Conservation (phyloP, 2,113 vertebrate species). For the Ictidomys tridecemlineatus region DNA sequence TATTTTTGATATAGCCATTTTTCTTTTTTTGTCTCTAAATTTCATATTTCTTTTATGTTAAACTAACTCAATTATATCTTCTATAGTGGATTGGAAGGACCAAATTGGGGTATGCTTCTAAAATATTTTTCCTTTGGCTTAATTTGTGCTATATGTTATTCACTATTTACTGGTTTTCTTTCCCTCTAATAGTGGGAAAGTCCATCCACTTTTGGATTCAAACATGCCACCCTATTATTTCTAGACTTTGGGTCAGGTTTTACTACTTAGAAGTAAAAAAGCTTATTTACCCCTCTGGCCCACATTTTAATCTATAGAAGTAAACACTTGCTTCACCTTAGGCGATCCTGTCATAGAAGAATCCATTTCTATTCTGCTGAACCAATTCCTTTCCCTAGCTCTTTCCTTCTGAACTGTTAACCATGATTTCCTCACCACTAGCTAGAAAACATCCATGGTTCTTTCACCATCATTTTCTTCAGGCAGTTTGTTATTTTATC, state of each 20-base stretch:
- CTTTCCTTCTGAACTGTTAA: background rate
- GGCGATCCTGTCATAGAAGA: background rate
- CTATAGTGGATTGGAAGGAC: background rate
- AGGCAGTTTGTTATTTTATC: background rate
- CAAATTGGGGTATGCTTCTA: background rate
- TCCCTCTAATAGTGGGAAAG: background rate
- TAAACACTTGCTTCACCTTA: background rate
- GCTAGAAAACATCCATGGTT: background rate
- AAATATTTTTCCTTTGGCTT: background rate
- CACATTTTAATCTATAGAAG: too few species aligned
- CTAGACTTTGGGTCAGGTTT: background rate
- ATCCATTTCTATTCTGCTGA: background rate
- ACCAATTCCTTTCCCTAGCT: background rate
- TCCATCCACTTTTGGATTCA: background rate
- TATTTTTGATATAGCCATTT: background rate
- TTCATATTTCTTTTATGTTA: background rate
- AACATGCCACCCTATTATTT: background rate
- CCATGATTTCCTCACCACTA: background rate
- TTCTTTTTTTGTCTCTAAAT: background rate
- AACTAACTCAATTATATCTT: background rate
- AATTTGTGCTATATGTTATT: background rate
- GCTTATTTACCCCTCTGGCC: too few species aligned
- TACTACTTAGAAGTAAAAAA: background rate
- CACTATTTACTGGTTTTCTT: background rate
- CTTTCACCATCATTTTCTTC: background rate